Percentiles rank a stretch among this genome's conserved stretches.
These are phyloP conservation scores for Polymixis flavicincta DNA, from an alignment of 2,888 invertebrate genomes.

Conservation along the genomic window DNA sequence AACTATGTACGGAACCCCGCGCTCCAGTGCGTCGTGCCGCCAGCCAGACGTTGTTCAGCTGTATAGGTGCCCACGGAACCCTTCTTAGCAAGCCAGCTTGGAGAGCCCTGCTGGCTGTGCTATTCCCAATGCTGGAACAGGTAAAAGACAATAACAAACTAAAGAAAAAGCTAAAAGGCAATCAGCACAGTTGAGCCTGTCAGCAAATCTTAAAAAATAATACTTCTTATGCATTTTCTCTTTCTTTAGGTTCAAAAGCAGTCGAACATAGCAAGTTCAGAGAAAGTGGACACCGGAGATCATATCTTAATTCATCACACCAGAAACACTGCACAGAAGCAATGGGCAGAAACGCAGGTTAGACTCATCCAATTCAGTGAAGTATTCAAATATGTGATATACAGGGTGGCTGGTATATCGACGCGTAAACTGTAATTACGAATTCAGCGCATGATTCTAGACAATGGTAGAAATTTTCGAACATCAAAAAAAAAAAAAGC, in stretches of 20 bases:
- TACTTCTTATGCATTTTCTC: too few relatives aligned
- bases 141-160: slow-evolving; percentile 85
- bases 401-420: too few relatives aligned
- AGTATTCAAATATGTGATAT: background rate
- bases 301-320: slow-evolving; percentile 99
- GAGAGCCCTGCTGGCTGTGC: slow-evolving; percentile 97
- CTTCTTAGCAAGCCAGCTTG: slow-evolving; percentile 97
- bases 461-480: too few relatives aligned
- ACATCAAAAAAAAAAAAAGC: too few relatives aligned
- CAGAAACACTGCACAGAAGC: slow-evolving; percentile 99
- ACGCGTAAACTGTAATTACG: too few relatives aligned
- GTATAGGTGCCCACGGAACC: slow-evolving; percentile 98
- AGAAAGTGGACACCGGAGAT: slow-evolving; percentile 97
- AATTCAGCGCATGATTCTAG: too few relatives aligned
- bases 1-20: slow-evolving; percentile 97
- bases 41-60: slow-evolving; percentile 99
- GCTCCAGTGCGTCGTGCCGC: slow-evolving; percentile 99
- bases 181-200: background rate
- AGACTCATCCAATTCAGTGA: background rate
- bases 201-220: background rate
- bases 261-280: slow-evolving; percentile 93
- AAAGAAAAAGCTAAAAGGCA: too few relatives aligned
- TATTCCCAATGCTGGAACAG: slow-evolving; percentile 98
- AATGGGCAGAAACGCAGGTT: slow-evolving; percentile 99
- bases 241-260: slow-evolving; percentile 92